phyloP scores from a whole-genome alignment of 2,888 invertebrate genomes.

The Ypsolopha scabrella region DNA sequence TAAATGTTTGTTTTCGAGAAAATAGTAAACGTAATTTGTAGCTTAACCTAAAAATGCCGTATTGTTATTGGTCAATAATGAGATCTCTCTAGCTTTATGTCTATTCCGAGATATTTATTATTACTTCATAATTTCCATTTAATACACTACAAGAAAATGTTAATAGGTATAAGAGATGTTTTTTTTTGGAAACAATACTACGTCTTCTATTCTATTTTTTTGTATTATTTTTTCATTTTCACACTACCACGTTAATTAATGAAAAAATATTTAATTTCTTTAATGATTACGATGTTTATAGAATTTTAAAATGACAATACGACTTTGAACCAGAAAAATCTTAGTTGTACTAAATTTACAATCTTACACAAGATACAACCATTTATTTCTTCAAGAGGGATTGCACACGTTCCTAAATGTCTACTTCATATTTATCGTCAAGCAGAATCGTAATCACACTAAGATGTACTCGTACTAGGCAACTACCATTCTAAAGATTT shows the following conservation, averaged over 20 bases:
- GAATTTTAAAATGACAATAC: background rate
- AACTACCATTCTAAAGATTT: slow-evolving; percentile 28
- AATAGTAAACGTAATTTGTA: slow-evolving; percentile 28
- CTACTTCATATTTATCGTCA: slow-evolving; percentile 31
- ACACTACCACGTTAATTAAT: slow-evolving; percentile 32
- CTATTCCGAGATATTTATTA: slow-evolving; percentile 38
- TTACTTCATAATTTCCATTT: slow-evolving; percentile 45
- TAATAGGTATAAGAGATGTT: slow-evolving; percentile 31
- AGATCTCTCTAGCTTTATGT: slow-evolving; percentile 64
- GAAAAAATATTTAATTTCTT: slow-evolving; percentile 22
- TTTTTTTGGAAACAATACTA: slow-evolving; percentile 48
- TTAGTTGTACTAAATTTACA: slow-evolving; percentile 31
- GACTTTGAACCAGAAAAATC: slow-evolving; percentile 1
- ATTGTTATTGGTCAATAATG: slow-evolving; percentile 69
- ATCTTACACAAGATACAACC: slow-evolving; percentile 41
- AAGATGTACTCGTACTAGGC: slow-evolving; percentile 24
- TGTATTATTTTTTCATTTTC: slow-evolving; percentile 30
- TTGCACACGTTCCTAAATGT: slow-evolving; percentile 35
- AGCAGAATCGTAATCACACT: slow-evolving; percentile 33
- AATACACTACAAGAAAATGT: slow-evolving; percentile 42
- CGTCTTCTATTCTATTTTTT: slow-evolving; percentile 39
- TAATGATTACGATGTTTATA: background rate
- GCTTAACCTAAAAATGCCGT: slow-evolving; percentile 64
- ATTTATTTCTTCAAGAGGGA: slow-evolving; percentile 30
- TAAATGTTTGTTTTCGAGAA: slow-evolving; percentile 28